Evolutionary conservation across 2,888 invertebrate genomes (phyloP).

Genomic region (Polylopha cassiicola): DNA sequence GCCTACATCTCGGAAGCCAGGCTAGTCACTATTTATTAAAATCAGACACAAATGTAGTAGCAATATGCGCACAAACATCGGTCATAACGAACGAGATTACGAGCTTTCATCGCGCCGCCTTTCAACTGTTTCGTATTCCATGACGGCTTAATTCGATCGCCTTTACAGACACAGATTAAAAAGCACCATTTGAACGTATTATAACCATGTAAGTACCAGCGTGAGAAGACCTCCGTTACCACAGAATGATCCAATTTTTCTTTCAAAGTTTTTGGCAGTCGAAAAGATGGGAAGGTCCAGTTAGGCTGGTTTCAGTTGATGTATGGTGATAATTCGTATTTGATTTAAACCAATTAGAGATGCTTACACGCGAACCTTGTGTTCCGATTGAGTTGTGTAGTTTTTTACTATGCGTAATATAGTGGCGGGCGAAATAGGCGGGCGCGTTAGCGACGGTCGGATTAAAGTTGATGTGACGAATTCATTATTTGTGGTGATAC

Average conservation of each 20-base stretch:
- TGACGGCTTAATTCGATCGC: constrained; percentile 64
- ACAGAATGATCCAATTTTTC: constrained; percentile 2
- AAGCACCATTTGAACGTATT: constrained; percentile 42
- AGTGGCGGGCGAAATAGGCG: constrained; percentile 3
- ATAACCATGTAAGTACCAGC: constrained; percentile 30
- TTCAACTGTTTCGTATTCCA: constrained; percentile 55
- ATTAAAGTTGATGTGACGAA: no score
- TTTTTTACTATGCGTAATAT: constrained; percentile 32
- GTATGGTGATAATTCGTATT: constrained; percentile 61
- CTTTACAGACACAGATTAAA: constrained; percentile 33
- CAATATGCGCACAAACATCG: constrained; percentile 44
- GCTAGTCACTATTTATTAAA: no score
- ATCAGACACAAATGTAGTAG: no score
- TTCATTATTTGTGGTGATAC: no score
- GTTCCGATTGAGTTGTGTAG: constrained; percentile 41
- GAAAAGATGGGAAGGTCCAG: constrained; percentile 26
- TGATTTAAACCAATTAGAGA: constrained; percentile 73
- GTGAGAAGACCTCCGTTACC: constrained; percentile 30
- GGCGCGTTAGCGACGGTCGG: constrained; percentile 25
- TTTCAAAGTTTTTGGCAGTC: not conserved
- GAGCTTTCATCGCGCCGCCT: constrained; percentile 54
- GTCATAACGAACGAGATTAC: constrained; percentile 62
- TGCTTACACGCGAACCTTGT: constrained; percentile 66
- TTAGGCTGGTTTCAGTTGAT: constrained; percentile 38
- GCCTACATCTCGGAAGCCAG: no score